Evolutionary conservation across 35 echinoderm and acorn worm genomes (phyloP).

Genomic region (Heliocidaris erythrogramma): DNA sequence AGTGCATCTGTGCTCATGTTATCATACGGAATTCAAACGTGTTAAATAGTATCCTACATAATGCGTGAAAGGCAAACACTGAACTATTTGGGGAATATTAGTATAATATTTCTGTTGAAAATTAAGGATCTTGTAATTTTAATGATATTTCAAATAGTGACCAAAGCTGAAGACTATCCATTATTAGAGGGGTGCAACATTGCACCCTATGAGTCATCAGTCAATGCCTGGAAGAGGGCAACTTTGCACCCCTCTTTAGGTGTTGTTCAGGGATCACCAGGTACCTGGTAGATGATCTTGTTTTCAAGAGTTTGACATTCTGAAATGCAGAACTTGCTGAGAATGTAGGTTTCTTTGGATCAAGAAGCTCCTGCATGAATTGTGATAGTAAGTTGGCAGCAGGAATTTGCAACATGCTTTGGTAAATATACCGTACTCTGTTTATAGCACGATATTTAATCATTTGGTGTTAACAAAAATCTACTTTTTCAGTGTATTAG

Average conservation of each 20-base stretch:
- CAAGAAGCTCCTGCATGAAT: neutral
- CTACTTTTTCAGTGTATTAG: no score
- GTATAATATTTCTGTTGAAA: no score
- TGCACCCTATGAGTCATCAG: constrained; percentile 9
- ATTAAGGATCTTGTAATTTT: no score
- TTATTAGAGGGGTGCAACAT: neutral
- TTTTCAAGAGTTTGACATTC: neutral
- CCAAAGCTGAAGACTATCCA: neutral
- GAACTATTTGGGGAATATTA: no score
- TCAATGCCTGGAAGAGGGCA: neutral
- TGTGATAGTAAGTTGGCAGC: neutral
- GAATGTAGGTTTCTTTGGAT: neutral
- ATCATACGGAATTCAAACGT: no score
- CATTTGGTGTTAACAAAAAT: no score
- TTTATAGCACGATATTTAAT: no score
- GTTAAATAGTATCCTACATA: no score
- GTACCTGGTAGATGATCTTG: neutral
- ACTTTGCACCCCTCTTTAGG: neutral
- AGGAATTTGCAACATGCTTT: neutral
- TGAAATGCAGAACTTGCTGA: constrained; percentile 11
- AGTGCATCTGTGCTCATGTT: no score
- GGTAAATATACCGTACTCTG: neutral
- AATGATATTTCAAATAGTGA: no score
- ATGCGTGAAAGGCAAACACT: no score
- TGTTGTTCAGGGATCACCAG: neutral